Evolutionary conservation across 2,113 vertebrate genomes (phyloP).

Genomic region (Camelus dromedarius): DNA sequence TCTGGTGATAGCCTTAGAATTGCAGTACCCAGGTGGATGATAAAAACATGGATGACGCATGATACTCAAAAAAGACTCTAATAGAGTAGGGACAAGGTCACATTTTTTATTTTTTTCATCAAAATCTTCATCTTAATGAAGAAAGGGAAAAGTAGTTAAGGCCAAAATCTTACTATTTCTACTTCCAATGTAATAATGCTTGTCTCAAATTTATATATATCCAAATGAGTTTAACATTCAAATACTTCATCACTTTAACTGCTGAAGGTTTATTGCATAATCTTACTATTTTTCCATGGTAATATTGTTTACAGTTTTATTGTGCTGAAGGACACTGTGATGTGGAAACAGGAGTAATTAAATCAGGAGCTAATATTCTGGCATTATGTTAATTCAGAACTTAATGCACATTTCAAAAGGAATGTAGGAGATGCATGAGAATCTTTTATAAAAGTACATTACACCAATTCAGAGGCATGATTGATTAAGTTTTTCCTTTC

Average conservation of each 20-base stretch:
- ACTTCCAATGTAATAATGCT: background rate
- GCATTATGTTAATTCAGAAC: background rate
- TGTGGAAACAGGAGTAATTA: background rate
- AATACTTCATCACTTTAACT: background rate
- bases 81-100: background rate
- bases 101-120: background rate
- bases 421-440: background rate
- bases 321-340: background rate
- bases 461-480: background rate
- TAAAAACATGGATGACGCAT: background rate
- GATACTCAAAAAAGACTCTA: background rate
- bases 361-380: background rate
- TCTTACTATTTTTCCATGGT: background rate
- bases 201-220: background rate
- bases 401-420: background rate
- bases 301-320: background rate
- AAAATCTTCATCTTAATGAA: background rate
- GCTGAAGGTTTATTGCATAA: background rate
- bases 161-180: background rate
- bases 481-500: background rate
- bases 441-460: background rate
- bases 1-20: background rate
- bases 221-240: fast-evolving
- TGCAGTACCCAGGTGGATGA: background rate
- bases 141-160: background rate